Conservation (phyloP, 2,113 vertebrate species). For the Plecturocebus donacophilus region DNA sequence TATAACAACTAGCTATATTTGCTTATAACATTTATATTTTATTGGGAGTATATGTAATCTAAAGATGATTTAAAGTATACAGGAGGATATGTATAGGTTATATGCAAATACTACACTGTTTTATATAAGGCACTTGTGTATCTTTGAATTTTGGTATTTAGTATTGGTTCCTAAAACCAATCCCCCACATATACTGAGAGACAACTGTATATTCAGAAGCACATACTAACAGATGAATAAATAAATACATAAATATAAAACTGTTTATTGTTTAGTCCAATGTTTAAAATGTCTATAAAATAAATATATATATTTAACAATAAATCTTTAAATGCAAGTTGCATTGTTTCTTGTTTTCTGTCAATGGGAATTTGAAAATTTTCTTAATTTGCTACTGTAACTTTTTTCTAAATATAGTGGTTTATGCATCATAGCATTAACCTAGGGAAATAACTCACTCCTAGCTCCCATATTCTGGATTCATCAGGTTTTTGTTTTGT, state of each 20-base stretch:
- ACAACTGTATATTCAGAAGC: neutral
- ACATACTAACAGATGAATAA: neutral
- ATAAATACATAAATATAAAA: neutral
- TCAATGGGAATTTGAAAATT: neutral
- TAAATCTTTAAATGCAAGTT: neutral
- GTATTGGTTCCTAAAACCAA: neutral
- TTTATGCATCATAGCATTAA: neutral
- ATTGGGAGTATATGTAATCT: neutral
- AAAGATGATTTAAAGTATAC: neutral
- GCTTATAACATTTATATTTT: neutral
- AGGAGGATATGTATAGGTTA: neutral
- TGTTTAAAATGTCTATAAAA: slow-evolving; percentile 6
- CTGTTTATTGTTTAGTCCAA: neutral
- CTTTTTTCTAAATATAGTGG: neutral
- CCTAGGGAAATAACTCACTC: neutral
- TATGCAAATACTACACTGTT: neutral
- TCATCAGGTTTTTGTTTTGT: neutral
- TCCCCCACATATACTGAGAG: neutral
- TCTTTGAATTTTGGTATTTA: neutral
- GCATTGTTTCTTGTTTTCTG: neutral
- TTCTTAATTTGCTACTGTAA: neutral
- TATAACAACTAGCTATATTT: neutral
- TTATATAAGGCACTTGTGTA: neutral
- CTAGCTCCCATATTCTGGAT: neutral
- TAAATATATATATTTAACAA: neutral